Base-by-base conservation (phyloP, 1,140 invertebrate genomes). In the Cydia fagiglandana region DNA sequence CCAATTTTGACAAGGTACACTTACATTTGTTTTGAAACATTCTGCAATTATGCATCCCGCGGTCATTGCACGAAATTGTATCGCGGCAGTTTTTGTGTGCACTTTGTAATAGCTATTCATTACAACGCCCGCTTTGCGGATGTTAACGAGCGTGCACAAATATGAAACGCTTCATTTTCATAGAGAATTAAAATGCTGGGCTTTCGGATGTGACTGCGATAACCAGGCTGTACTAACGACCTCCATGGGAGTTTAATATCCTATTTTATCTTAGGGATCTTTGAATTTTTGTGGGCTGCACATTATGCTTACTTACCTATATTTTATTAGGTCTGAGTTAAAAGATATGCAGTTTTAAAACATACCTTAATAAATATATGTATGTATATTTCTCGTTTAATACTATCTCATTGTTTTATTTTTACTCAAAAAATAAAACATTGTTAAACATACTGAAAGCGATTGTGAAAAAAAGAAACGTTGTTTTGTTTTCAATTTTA, bases 181-280 rank as follows among this genome's bases (percentile, higher is more conserved):
- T 70, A 70, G 38, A 70, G 66, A 70, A 70, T 70, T 70, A 70
- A 61, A 70, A 70, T 17, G 66, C 66, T 70, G 56, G 24, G 56
- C 20, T 70, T 9, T 70, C 13, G 34, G 66, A 12, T 7, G 6
- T 1, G 34, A 10, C n/a, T 70, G 66, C 38, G 66, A 38, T 70
- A 70, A 38, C 66, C 64, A 12, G 34, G n/a, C 64, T 68, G 28
- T 38, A 70, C 66, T 70, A 70, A 70, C 66, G 66, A 70, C 34
- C 15, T 15, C 10, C 20, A 6, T 13, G 64, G 64, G 9, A 34
- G 28, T 15, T 68, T 68, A 34, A 30, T n/a, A 61, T 3, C n/a
- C n/a, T 61, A 61, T 24, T 24, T 61, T 17, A 24, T 61, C 10
- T 61, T 61, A 61, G n/a, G 17, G 56, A 9, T 1, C 17, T 7